phyloP scores from a whole-genome alignment of 2,888 invertebrate species.

The Brassicogethes aeneus region DNA sequence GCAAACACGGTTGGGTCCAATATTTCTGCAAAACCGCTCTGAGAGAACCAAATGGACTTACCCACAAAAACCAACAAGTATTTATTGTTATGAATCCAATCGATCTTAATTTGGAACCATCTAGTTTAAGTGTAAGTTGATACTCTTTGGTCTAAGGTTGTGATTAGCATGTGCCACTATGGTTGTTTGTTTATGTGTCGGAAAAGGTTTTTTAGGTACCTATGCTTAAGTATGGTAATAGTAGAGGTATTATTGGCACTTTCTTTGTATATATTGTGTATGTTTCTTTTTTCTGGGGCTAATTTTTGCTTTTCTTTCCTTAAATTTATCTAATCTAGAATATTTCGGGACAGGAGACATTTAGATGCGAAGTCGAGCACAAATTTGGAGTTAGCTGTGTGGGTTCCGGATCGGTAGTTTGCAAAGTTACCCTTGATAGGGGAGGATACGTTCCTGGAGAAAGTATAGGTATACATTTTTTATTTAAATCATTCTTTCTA shows the following conservation, averaged over 20 bases:
- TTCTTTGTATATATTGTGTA: constrained; percentile 11
- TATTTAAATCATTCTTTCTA: not conserved
- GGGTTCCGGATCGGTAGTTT: constrained; percentile 78
- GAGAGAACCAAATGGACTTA: constrained; percentile 78
- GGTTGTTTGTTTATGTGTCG: constrained; percentile 4
- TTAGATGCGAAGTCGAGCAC: constrained; percentile 86
- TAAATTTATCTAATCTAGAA: constrained; percentile 30
- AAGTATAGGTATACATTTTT: constrained; percentile 61
- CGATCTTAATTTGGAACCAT: constrained; percentile 83
- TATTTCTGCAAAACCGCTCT: constrained; percentile 88
- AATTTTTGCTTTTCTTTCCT: constrained; percentile 15
- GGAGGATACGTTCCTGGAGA: constrained; percentile 95
- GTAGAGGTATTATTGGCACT: not conserved
- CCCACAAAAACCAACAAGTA: constrained; percentile 94
- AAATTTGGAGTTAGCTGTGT: constrained; percentile 82
- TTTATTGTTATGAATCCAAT: constrained; percentile 96
- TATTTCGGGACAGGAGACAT: constrained; percentile 62
- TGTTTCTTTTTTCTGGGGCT: constrained; percentile 13
- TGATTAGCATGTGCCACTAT: constrained; percentile 3
- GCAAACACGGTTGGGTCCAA: constrained; percentile 92
- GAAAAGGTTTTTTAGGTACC: not conserved
- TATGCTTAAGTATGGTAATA: no score
- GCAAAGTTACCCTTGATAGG: constrained; percentile 78
- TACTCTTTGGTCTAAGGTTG: no score
- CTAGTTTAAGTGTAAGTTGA: constrained; percentile 74